Conservation (phyloP, 2,797 vertebrate species). For the Todus mexicanus region DNA sequence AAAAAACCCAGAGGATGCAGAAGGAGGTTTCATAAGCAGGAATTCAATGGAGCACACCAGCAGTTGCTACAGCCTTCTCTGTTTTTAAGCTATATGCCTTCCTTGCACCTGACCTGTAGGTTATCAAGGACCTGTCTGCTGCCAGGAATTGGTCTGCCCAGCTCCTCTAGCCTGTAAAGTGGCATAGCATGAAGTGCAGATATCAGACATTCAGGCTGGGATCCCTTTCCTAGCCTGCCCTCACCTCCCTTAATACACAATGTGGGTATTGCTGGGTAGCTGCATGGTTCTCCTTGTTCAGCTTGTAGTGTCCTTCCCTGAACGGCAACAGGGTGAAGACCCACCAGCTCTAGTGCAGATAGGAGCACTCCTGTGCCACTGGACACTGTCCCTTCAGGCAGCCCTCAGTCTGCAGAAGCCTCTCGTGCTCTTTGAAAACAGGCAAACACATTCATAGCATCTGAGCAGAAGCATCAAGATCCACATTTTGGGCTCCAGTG, state of each 20-base stretch:
- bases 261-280: fast-evolving
- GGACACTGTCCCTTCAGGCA: not conserved
- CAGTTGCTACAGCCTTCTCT: not conserved
- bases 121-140: not conserved
- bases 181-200: not conserved
- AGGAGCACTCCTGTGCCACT: not conserved
- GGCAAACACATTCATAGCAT: not conserved
- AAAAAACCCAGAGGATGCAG: slow-evolving; percentile 62
- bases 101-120: not conserved
- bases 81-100: not conserved
- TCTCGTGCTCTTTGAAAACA: not conserved
- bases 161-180: not conserved
- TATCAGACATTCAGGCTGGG: not conserved
- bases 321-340: not conserved
- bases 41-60: not conserved
- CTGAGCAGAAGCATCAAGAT: not conserved
- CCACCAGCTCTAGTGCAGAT: not conserved
- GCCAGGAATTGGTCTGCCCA: not conserved
- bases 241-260: not conserved
- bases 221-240: not conserved
- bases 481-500: not conserved
- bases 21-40: slow-evolving; percentile 32
- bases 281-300: not conserved
- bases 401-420: not conserved
- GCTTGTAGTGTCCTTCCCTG: not conserved